A percentile compares a stretch with the other conserved stretches of the same genome.
phyloP scores from a whole-genome alignment of 2,797 vertebrate species.

The Chloroceryle amazona region DNA sequence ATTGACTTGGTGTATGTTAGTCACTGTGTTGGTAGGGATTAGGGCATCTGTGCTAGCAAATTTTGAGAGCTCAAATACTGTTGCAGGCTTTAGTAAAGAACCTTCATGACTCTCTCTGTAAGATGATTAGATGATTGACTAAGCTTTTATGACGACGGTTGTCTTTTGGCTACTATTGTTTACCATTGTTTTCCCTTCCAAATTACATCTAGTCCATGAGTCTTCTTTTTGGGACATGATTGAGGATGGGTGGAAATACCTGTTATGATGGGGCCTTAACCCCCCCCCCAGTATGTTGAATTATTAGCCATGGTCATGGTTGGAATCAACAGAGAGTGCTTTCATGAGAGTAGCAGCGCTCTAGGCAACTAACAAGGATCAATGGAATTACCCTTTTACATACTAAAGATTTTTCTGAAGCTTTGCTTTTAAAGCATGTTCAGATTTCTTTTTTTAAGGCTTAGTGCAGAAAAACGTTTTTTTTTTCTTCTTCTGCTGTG shows the following conservation, averaged over 20 bases:
- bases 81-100: background rate
- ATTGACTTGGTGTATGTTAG: background rate
- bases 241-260: background rate
- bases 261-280: background rate
- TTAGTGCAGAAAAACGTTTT: background rate
- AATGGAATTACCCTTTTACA: background rate
- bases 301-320: background rate
- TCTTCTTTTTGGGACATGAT: background rate
- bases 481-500: background rate
- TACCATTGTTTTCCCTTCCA: background rate
- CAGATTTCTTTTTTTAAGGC: background rate
- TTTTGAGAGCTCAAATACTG: background rate
- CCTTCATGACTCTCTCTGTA: background rate
- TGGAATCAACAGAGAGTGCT: background rate
- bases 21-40: background rate
- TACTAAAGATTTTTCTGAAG: background rate
- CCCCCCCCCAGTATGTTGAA: rapidly evolving
- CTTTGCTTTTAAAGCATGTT: background rate
- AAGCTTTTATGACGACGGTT: background rate
- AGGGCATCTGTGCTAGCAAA: background rate
- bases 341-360: background rate
- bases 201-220: background rate
- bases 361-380: background rate
- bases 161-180: background rate
- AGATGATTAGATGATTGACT: background rate